A percentile compares a stretch with the other conserved stretches of the same genome.
These are phyloP conservation scores for Eretmochelys imbricata DNA, from an alignment of 2,113 vertebrate genomes.

Conservation along the genomic window DNA sequence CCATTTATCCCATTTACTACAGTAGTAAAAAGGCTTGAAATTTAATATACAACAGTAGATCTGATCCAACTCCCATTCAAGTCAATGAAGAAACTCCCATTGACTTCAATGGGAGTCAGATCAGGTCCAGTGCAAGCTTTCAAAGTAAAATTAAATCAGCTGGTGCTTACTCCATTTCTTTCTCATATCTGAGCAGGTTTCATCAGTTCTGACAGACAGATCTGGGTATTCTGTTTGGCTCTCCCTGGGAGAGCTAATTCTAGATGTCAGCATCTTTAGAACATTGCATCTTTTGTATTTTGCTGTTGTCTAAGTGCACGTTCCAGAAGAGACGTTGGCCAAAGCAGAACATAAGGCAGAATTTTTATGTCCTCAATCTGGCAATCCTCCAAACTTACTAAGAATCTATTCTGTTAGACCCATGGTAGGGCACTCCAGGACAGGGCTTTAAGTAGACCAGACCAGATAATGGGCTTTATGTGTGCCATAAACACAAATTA, in stretches of 20 bases:
- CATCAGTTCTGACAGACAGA: background rate
- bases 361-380: background rate
- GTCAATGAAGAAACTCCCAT: background rate
- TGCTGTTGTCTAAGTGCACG: fast-evolving
- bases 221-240: background rate
- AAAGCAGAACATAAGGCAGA: background rate
- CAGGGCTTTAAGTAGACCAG: fast-evolving
- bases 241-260: fast-evolving
- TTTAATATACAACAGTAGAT: fast-evolving
- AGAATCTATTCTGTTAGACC: background rate
- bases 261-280: background rate
- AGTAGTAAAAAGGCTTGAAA: background rate
- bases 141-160: background rate
- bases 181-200: background rate
- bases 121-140: background rate
- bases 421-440: fast-evolving
- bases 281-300: fast-evolving
- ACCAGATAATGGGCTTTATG: fast-evolving
- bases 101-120: background rate
- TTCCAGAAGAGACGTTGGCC: fast-evolving
- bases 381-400: background rate
- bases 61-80: background rate
- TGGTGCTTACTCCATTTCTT: slow-evolving; percentile 11
- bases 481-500: fast-evolving
- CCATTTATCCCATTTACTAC: fast-evolving